Conservation (phyloP, 2,888 invertebrate species). For the Allacma fusca region DNA sequence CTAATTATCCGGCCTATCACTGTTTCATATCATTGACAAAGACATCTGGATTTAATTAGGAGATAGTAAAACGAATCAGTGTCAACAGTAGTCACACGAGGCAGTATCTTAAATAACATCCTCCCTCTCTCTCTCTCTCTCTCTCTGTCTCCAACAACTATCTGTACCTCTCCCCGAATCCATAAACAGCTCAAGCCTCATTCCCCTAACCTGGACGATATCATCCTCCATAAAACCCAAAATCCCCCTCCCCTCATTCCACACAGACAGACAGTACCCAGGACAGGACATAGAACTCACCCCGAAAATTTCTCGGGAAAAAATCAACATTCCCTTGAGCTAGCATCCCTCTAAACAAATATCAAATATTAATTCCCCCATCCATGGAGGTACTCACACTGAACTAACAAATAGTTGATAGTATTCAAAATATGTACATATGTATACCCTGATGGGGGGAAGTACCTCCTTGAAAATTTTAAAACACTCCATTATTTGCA, state of each 20-base stretch:
- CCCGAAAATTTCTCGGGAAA: neutral
- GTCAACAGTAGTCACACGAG: slow-evolving; percentile 27
- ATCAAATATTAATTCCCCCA: neutral
- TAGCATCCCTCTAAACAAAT: neutral
- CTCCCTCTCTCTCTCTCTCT: neutral
- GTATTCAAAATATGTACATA: no score
- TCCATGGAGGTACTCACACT: no score
- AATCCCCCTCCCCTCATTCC: neutral
- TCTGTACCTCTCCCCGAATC: neutral
- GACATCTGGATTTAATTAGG: slow-evolving; percentile 41
- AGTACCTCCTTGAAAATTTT: neutral
- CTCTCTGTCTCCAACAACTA: neutral
- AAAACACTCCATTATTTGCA: neutral
- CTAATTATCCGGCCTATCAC: slow-evolving; percentile 38
- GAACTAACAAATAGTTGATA: no score
- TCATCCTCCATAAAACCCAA: neutral
- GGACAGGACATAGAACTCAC: no score
- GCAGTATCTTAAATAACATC: slow-evolving; percentile 32
- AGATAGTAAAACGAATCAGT: slow-evolving; percentile 34
- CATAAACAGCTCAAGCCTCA: slow-evolving; percentile 10
- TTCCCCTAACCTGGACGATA: neutral
- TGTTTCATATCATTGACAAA: slow-evolving; percentile 27
- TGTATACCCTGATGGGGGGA: no score
- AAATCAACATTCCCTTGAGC: neutral
- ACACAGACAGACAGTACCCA: neutral